Evolutionary conservation across 37 sponge, comb jelly and placozoan species (phyloP), one percentile per base, ranked within the genome.

Genomic region (Sycon ciliatum): DNA sequence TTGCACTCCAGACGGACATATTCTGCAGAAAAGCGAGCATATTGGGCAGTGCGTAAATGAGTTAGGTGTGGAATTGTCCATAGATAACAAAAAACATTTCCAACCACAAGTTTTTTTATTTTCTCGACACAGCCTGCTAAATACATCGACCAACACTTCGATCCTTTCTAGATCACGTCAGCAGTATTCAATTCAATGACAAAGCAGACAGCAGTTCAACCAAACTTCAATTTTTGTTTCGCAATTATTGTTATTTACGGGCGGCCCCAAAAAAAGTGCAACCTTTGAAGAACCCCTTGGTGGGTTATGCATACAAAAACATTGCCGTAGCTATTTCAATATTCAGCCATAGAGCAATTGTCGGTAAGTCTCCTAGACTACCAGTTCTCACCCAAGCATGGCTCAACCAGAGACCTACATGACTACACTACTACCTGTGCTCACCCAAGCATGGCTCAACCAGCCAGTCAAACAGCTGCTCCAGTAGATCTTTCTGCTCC

Each of bases 341-440:
- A n/a, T n/a, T n/a, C n/a, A n/a, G n/a, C n/a, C n/a, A n/a, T n/a
- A n/a, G n/a, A n/a, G n/a, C n/a, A n/a, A n/a, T n/a, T n/a, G n/a
- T n/a, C n/a, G n/a, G n/a, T n/a, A n/a, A n/a, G n/a, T n/a, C n/a
- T 42, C 13, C 13, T 16, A 16, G 49, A 42, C 49, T 42, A 13
- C 7, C 13, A 16, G 63, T 27, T 27, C 37, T 2, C 42, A 80
- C 81, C 75, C 11, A 87, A 67, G 34, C 82, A 84, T 3, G 93
- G 93, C 71, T 92, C 78, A 32, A 87, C 74, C 38, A 87, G 83
- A n/a, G n/a, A n/a, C n/a, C n/a, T n/a, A n/a, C n/a, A n/a, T n/a
- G n/a, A n/a, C n/a, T 42, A 13, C 13, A 42, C 13, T 7, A 42
- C 49, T 42, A 13, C 7, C 13, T 42, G 63, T 27, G 7, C 37